Base-by-base conservation (phyloP, 2,113 vertebrate genomes). In the Propithecus coquereli region DNA sequence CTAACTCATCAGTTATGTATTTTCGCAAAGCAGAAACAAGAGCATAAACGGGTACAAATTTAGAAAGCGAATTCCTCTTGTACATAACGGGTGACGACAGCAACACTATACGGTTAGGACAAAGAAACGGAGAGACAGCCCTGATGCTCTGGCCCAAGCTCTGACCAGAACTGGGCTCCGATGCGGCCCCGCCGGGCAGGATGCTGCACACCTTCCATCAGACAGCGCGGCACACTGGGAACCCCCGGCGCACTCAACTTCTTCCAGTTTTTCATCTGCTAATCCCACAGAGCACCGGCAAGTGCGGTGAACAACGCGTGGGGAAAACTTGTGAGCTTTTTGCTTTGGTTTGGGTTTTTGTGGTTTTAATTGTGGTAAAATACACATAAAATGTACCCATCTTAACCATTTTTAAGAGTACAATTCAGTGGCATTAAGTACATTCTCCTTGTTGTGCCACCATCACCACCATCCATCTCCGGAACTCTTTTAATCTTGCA, bases 1-100 rank as follows among this genome's bases (percentile, higher is more conserved):
- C 43, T 8, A 32, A 63, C 30, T 30, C 54, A 25, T 43, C 52
- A 37, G 40, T 54, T 43, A 40, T 0, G 13, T 9, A 32, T 83
- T 79, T 68, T 9, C 91, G 66, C 88, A 23, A 68, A 94, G 81
- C 22, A 90, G 84, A 79, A 85, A 86, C 30, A 9, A 43, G 84
- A 76, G 76, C 27, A 30, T 30, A 63, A 63, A 63, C 6, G 4
- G 40, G 10, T 6, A 30, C 12, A 1, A 30, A 43, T 32, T 52
- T 17, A 91, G 81, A 52, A 30, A 90, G 43, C 3, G 20, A 87
- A 80, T 68, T 65, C 61, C 85, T 79, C 71, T 27, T 54, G 70
- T 14, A 14, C n/a, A 37, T n/a, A n/a, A 50, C 1, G 52, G 87
- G 88, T 7, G 63, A 43, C 8, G 74, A 40, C 81, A 54, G 80